Evolutionary conservation across 2,797 vertebrate species (phyloP).

Genomic region (Florisuga fusca): DNA sequence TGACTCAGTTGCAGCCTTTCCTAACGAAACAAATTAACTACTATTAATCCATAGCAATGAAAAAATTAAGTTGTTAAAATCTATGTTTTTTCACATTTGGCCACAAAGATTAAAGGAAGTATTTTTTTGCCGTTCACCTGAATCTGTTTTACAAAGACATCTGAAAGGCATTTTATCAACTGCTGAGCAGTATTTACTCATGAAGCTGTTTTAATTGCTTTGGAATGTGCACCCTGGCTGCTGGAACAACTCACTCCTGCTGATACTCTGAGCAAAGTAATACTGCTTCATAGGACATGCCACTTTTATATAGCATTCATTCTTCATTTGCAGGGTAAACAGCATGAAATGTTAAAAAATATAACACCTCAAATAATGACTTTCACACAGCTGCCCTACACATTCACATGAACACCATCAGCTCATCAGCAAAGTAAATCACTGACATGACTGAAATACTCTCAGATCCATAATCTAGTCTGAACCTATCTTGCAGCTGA

Average conservation of each 20-base stretch:
- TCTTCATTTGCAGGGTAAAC: conserved; percentile 9
- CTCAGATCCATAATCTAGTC: neutral
- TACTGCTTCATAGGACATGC: neutral
- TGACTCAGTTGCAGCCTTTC: neutral
- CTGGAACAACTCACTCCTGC: neutral
- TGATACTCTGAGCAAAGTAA: neutral
- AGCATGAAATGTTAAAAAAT: neutral
- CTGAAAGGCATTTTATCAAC: conserved; percentile 61
- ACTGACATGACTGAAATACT: neutral
- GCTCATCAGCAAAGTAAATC: neutral
- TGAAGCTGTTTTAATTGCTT: conserved; percentile 53
- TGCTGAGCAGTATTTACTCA: conserved; percentile 42
- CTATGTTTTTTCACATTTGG: neutral
- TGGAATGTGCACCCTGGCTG: conserved; percentile 50
- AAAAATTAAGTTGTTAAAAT: neutral
- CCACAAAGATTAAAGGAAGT: neutral
- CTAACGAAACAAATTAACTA: neutral
- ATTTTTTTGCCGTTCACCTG: conserved; percentile 5
- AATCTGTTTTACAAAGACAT: neutral
- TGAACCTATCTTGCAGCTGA: neutral
- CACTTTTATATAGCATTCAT: neutral
- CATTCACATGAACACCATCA: neutral
- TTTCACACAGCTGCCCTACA: neutral
- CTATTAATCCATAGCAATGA: neutral
- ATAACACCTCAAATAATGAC: neutral